These are phyloP conservation scores for Anguilla megastoma DNA, from an alignment of 2,797 vertebrate species.

Conservation along the genomic window DNA sequence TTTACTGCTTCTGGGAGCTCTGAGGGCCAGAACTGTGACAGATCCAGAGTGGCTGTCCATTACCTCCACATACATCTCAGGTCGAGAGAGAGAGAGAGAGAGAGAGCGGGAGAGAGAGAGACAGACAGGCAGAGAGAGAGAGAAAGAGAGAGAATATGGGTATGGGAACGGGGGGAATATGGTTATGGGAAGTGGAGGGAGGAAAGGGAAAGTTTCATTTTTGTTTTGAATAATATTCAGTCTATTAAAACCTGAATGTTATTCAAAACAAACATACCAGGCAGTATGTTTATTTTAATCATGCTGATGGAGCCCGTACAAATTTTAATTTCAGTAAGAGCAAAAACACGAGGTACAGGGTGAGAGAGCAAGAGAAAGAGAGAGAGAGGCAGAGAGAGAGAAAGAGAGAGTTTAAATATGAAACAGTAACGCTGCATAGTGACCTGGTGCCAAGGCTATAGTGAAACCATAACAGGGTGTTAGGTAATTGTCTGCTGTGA, in stretches of 20 bases:
- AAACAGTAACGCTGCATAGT: conserved; percentile 27
- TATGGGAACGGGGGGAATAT: background rate
- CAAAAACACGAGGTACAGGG: background rate
- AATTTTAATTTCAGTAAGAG: background rate
- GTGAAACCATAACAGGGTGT: background rate
- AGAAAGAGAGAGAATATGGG: background rate
- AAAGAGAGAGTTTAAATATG: conserved; percentile 34
- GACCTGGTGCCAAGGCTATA: background rate
- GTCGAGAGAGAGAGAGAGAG: background rate
- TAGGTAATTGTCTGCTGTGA: background rate
- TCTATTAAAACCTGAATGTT: background rate
- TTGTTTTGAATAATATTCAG: background rate
- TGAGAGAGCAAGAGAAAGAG: background rate
- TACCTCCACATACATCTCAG: background rate
- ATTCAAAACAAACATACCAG: too few relatives aligned
- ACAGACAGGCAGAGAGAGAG: background rate
- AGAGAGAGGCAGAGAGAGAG: conserved; percentile 16
- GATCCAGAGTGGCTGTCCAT: background rate
- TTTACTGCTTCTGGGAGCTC: background rate
- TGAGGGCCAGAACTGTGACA: background rate
- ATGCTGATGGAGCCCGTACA: background rate
- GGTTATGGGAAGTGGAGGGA: background rate
- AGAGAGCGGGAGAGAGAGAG: background rate
- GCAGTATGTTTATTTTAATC: background rate
- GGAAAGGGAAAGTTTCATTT: background rate